Conservation (phyloP, 2,113 vertebrate species). For the Sisor rabdophorus region DNA sequence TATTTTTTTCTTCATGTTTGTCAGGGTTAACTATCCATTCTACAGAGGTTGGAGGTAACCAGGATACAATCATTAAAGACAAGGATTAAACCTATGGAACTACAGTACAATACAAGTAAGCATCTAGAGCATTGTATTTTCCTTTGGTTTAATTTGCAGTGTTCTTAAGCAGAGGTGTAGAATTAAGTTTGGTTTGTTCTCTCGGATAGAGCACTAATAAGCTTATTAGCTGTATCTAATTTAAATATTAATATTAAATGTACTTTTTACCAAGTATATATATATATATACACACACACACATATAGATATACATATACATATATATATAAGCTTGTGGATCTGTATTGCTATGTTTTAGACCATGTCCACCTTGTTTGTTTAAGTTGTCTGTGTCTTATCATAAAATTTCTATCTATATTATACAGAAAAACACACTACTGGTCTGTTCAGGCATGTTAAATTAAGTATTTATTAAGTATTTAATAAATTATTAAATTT, state of each 20-base stretch:
- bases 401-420: no score
- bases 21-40: constrained; percentile 47
- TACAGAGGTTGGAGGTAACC: constrained; percentile 33
- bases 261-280: no score
- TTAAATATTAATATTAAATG: no score
- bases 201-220: not conserved
- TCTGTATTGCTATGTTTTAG: no score
- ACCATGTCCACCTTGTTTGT: no score
- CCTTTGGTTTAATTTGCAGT: not conserved
- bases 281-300: no score
- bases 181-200: not conserved
- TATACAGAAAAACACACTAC: no score
- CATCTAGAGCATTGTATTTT: not conserved
- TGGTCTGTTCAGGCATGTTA: no score
- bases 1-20: constrained; percentile 35
- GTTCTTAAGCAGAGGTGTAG: not conserved
- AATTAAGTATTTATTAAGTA: not conserved
- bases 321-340: no score
- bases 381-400: no score
- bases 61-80: constrained; percentile 36
- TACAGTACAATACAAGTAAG: constrained; percentile 56
- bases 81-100: constrained; percentile 61
- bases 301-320: no score
- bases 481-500: no score
- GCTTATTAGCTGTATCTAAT: not conserved